Base-by-base conservation (phyloP, 2,113 vertebrate species). In the Oxyruncus cristatus region DNA sequence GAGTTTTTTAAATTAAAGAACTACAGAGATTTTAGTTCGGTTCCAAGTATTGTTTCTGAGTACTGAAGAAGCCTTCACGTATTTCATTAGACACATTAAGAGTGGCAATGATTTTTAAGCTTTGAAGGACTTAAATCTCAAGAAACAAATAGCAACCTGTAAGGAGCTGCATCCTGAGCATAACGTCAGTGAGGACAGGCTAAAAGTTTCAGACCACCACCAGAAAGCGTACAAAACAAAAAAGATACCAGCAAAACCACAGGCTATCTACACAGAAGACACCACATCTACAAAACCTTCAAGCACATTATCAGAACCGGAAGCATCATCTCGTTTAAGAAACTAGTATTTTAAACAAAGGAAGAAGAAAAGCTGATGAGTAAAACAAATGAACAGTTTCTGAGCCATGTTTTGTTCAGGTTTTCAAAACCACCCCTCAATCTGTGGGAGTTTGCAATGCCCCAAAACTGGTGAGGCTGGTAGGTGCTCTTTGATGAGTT, bases 401-500 rank as follows among this genome's bases (percentile, higher is more conserved):
- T 82, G 44, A 89, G 66, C 52, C 49, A 9, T 15, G 56, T 85
- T 94, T 95, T 87, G 39, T 74, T 89, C 28, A 33, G 5, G 1
- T 78, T 87, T 93, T 82, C 56, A 55, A 74, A 85, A 67, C 42
- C 33, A 65, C 5, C 15, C 24, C 17, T 73, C 82, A 49, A 7
- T 82, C 52, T 79, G 33, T 8, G 1, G 74, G 58, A 92, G 41
- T 70, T 12, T 65, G 32, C 85, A 73, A 49, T 65, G 62, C 74
- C 62, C 27, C 41, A 44, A 56, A 96, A 85, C 52, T 70, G 27
- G 13, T 61, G 62, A 76, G 58, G 53, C 41, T 85, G 71, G 50
- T 92, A 82, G 92, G 71, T 92, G 66, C 68, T 49, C 85, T 89
- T 88, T 94, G 88, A 85, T 82, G 82, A 85, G n/a, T 88, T 95